Evolutionary conservation across 2,888 invertebrate genomes (phyloP).

Genomic region (Malthinus seriepunctatus): DNA sequence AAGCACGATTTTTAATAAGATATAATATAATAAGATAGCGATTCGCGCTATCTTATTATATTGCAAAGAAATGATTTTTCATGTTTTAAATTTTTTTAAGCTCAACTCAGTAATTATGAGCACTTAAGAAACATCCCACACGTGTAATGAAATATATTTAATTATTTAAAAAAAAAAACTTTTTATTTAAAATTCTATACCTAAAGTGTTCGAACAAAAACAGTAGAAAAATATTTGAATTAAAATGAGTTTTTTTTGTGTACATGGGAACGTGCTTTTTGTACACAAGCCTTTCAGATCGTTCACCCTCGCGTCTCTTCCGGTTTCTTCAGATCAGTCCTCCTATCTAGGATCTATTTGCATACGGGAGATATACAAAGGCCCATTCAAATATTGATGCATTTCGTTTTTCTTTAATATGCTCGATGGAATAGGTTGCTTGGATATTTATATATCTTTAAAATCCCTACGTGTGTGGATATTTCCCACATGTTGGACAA

Average conservation of each 20-base stretch:
- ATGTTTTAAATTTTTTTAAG: too few relatives aligned
- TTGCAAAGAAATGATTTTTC: too few relatives aligned
- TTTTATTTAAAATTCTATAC: neutral
- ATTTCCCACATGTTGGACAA: constrained; percentile 38
- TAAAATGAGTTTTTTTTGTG: neutral
- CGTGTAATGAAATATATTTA: too few relatives aligned
- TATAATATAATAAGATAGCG: too few relatives aligned
- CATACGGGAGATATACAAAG: constrained; percentile 33
- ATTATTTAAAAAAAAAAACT: too few relatives aligned
- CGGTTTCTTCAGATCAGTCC: constrained; percentile 35
- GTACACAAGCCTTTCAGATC: constrained; percentile 33
- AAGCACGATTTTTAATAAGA: too few relatives aligned
- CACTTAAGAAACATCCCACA: too few relatives aligned
- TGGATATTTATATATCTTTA: constrained; percentile 30
- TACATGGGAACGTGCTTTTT: constrained; percentile 31
- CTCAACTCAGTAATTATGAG: too few relatives aligned
- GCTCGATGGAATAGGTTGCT: constrained; percentile 14
- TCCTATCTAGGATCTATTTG: constrained; percentile 34
- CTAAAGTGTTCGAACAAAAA: too few relatives aligned
- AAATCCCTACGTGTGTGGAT: constrained; percentile 33
- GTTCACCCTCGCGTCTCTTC: constrained; percentile 33
- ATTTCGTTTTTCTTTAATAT: constrained; percentile 19
- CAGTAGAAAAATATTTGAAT: too few relatives aligned
- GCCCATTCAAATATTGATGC: constrained; percentile 27
- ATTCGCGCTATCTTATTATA: too few relatives aligned